Conservation (phyloP, 1,140 invertebrate genomes). For the Sesamia nonagrioides region DNA sequence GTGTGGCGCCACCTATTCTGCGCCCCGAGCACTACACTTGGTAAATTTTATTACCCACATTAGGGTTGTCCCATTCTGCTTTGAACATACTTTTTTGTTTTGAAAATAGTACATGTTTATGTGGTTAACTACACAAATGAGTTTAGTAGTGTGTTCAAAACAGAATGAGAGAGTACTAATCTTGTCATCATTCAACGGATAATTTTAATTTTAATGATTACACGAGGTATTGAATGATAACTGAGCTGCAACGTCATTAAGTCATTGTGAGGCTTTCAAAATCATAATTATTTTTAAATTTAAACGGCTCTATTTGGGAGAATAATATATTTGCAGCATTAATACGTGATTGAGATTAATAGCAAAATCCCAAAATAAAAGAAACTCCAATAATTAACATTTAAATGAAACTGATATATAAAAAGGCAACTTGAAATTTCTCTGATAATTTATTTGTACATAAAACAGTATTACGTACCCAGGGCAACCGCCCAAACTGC, state of each 20-base stretch:
- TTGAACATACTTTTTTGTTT: not conserved
- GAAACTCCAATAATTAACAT: no score
- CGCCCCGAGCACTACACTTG: conserved; percentile 12
- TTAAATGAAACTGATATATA: no score
- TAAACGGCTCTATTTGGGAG: not conserved
- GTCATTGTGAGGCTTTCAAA: not conserved
- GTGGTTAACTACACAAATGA: not conserved
- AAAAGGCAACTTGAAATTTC: conserved; percentile 1
- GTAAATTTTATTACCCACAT: conserved; percentile 19
- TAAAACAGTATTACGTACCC: conserved; percentile 86
- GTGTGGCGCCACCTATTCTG: conserved; percentile 19
- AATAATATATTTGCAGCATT: conserved; percentile 10
- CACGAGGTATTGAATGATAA: not conserved
- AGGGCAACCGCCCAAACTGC: conserved; percentile 99
- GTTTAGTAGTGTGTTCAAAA: no score
- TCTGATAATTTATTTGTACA: conserved; percentile 30
- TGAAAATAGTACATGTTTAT: not conserved
- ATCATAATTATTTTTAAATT: conserved; percentile 15
- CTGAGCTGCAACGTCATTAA: not conserved
- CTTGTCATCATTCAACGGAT: not conserved
- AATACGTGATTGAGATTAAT: conserved; percentile 12
- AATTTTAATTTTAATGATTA: not conserved
- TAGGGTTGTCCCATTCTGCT: not conserved
- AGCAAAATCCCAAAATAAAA: not conserved
- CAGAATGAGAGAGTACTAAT: no score